phyloP scores from a whole-genome alignment of 2,113 vertebrate species.

The Equus quagga region DNA sequence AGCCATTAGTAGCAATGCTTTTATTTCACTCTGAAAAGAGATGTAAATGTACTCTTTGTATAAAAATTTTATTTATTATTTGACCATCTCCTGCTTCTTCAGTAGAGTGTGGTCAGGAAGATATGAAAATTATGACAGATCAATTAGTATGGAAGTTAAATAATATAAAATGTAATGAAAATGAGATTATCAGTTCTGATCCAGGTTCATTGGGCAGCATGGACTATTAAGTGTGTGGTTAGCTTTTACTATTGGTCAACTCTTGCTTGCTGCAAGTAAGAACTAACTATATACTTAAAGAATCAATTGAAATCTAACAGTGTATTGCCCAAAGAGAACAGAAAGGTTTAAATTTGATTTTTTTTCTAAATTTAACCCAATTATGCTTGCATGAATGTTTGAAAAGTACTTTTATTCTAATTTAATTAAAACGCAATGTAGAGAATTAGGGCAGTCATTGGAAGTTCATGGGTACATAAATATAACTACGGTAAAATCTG shows the following conservation, averaged over 20 bases:
- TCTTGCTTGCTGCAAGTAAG: background rate
- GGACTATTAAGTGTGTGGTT: background rate
- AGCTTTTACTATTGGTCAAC: background rate
- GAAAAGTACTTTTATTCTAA: background rate
- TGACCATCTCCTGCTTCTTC: background rate
- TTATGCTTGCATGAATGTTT: background rate
- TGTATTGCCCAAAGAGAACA: background rate
- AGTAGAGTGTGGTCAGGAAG: background rate
- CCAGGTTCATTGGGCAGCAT: background rate
- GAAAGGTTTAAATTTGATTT: background rate
- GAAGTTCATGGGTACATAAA: constrained; percentile 17
- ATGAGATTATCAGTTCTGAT: background rate
- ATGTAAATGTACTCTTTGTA: background rate
- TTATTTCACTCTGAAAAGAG: background rate
- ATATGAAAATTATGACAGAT: background rate
- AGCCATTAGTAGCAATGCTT: background rate
- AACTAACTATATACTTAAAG: background rate
- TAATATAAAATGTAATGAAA: background rate
- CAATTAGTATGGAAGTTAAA: background rate
- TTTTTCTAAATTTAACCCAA: background rate
- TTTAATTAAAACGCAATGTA: background rate
- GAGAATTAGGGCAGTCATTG: background rate
- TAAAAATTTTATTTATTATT: background rate
- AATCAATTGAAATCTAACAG: background rate
- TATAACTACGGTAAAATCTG: background rate